Evolutionary conservation across 2,888 invertebrate genomes (phyloP), one percentile per base, ranked within the genome.

Genomic region (Coleophora flavipennella): DNA sequence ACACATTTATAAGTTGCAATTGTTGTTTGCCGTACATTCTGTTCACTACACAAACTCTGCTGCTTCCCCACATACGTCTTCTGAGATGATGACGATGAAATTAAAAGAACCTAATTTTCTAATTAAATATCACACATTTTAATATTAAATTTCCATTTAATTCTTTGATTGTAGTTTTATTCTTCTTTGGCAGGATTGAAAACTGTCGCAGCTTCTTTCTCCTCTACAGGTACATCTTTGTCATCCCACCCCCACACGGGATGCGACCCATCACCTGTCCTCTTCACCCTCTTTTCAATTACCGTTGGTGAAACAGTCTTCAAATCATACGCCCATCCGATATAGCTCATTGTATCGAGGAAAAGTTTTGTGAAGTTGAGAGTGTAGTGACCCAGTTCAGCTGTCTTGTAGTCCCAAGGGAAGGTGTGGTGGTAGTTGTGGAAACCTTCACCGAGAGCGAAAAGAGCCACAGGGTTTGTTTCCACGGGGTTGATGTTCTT

Each of bases 371-470:
- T 91, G 31, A 90, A 65, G 65, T 95, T 95, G 29, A 91, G 65
- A 10, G 87, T 85, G 62, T 90, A 89, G 48, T 87, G 75, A 26
- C 93, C 93, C 26, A 92, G 81, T 65, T 94, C 94, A 11, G 92
- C 89, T 10, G 94, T 91, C 60, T 92, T 90, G 81, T 94, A 94
- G 61, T 94, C 94, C 89, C 92, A 92, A 1, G 94, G 94, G 84
- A 94, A 94, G 0, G 86, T 85, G 74, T 94, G 94, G 58, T 95
- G 95, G 68, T 93, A 95, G 66, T 95, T 94, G 77, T 95, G 94
- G 89, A 91, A 95, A 1, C 94, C 94, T 72, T 93, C 92, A 1
- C 92, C 93, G 31, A 91, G 65, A 0, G 90, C 89, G 13, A 90
- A 69, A 0, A 91, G 50, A 0, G 92, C 87, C 0, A 94, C 93